phyloP scores from a whole-genome alignment of 2,888 invertebrate species.

The Adelphocoris suturalis region DNA sequence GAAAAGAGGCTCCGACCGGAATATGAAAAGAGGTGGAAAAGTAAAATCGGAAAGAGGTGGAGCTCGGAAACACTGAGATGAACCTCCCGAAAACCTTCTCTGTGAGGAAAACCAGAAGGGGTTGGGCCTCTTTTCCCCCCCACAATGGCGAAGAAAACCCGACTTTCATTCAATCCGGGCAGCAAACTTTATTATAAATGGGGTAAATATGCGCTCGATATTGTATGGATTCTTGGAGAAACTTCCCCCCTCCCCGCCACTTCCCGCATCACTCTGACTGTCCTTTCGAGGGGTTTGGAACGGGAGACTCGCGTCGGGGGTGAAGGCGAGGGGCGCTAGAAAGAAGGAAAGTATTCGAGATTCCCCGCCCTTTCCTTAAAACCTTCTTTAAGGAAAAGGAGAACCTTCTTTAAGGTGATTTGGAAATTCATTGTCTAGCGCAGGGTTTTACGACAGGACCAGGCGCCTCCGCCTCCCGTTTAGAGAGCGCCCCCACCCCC shows the following conservation, averaged over 20 bases:
- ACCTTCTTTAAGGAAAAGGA: slow-evolving; percentile 41
- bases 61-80: slow-evolving; percentile 55
- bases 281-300: neutral
- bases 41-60: slow-evolving; percentile 59
- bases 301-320: slow-evolving; percentile 41
- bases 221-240: slow-evolving; percentile 71
- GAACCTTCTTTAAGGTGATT: slow-evolving; percentile 65
- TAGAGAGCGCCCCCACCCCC: slow-evolving; percentile 17
- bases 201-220: slow-evolving; percentile 74
- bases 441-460: slow-evolving; percentile 60
- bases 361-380: slow-evolving; percentile 31
- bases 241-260: neutral
- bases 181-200: slow-evolving; percentile 74
- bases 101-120: neutral
- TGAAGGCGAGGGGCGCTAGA: slow-evolving; percentile 48
- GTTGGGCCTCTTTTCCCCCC: neutral
- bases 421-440: slow-evolving; percentile 66
- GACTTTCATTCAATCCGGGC: slow-evolving; percentile 65
- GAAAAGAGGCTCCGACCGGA: slow-evolving; percentile 20
- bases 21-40: slow-evolving; percentile 47
- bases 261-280: slow-evolving; percentile 34
- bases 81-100: slow-evolving; percentile 28
- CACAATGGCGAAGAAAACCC: slow-evolving; percentile 35
- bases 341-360: slow-evolving; percentile 55
- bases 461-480: slow-evolving; percentile 48